Conservation (phyloP, 2,888 invertebrate species). For the Andrena dorsata region DNA sequence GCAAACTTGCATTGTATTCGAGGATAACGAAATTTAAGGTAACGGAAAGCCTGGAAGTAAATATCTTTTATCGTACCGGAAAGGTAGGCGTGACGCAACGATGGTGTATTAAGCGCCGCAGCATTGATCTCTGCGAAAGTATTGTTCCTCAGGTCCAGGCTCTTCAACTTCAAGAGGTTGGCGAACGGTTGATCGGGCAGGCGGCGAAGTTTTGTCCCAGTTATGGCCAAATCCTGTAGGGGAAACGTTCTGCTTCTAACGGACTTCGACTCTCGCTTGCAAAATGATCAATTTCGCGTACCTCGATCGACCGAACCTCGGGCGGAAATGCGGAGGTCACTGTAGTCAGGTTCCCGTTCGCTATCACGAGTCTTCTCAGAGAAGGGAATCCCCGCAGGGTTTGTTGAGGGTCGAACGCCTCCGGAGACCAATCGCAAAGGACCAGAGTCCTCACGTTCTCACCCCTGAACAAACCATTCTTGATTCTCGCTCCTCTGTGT, state of each 20-base stretch:
- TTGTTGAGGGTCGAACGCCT: slow-evolving; percentile 74
- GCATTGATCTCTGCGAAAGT: slow-evolving; percentile 85
- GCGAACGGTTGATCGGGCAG: slow-evolving; percentile 81
- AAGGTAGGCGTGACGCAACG: slow-evolving; percentile 85
- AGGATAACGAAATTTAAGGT: background rate
- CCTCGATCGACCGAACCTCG: slow-evolving; percentile 75
- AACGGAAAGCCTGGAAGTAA: background rate
- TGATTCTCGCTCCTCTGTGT: background rate
- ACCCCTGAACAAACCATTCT: slow-evolving; percentile 35
- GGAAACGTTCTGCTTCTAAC: background rate
- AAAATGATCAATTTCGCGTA: slow-evolving; percentile 44
- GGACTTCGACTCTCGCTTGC: background rate
- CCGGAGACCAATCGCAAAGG: slow-evolving; percentile 75
- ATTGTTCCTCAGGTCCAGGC: slow-evolving; percentile 87
- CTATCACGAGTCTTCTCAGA: slow-evolving; percentile 74
- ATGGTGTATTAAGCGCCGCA: slow-evolving; percentile 80
- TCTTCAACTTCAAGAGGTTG: slow-evolving; percentile 85
- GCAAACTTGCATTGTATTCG: background rate
- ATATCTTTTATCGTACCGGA: slow-evolving; percentile 82
- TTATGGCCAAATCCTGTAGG: slow-evolving; percentile 81
- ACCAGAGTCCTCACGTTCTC: slow-evolving; percentile 49
- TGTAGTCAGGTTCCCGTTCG: slow-evolving; percentile 75
- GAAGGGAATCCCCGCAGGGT: slow-evolving; percentile 73
- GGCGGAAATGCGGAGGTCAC: slow-evolving; percentile 74
- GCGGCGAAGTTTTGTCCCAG: slow-evolving; percentile 78